A percentile compares a stretch with the other conserved stretches of the same genome.
Conservation (phyloP, 2,113 vertebrate species). For the Brachyhypopomus gauderio region DNA sequence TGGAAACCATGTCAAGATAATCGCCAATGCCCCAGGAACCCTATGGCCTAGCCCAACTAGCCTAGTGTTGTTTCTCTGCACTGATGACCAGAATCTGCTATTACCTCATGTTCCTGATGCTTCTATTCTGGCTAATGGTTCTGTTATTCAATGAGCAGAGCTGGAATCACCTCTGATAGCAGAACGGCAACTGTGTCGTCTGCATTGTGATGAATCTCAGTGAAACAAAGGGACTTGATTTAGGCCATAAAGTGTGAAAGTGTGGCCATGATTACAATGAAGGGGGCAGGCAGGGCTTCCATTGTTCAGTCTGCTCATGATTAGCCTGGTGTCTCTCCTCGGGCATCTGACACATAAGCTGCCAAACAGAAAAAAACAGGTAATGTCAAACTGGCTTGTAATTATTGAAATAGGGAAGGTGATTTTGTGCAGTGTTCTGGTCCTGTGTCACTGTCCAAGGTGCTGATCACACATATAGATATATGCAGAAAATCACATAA, state of each 20-base stretch:
- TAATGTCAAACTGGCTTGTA: too few species aligned
- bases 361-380: too few species aligned
- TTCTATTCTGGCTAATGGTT: neutral
- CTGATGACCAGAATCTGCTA: constrained; percentile 1
- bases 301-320: neutral
- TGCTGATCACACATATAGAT: too few species aligned
- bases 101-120: neutral
- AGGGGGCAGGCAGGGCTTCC: neutral
- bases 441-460: too few species aligned
- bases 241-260: neutral
- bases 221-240: neutral
- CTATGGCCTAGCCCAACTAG: neutral
- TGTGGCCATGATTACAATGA: neutral
- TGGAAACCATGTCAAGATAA: neutral
- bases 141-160: constrained; percentile 4
- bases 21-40: neutral
- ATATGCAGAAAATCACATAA: too few species aligned
- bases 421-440: too few species aligned
- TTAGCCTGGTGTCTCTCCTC: neutral
- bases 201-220: neutral
- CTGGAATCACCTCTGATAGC: neutral
- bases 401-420: too few species aligned
- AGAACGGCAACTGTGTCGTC: neutral
- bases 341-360: too few species aligned
- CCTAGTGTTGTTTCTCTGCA: neutral